Base-by-base conservation (phyloP, 2,797 vertebrate species). In the Schizopygopsis malacanthus region DNA sequence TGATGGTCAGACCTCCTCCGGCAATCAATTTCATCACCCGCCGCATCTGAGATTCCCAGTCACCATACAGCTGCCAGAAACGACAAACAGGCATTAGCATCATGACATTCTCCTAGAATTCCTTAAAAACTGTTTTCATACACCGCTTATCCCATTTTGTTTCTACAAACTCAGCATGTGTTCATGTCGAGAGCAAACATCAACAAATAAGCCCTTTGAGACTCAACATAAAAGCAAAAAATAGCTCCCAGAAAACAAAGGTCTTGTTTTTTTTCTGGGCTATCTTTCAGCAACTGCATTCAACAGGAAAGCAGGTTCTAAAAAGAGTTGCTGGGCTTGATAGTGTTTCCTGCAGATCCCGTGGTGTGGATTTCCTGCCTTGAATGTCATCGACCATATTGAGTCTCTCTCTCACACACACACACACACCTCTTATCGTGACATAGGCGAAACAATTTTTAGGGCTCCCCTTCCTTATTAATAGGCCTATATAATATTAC, bases 21-120 rank as follows among this genome's bases (percentile, higher is more conserved):
- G 96, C 96, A 39, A 97, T 92, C 92, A 97, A 84, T 83, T 97
- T 97, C 95, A 97, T 95, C 92, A 97, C 96, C 86, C 96, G 95
- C 81, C 96, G 90, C 88, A 96, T 90, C 45, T 97, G 96, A 13
- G 96, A 96, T 90, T 96, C 95, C 96, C 96, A 96, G 90, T 97
- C 95, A 81, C 96, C 96, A 89, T 97, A 95, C 72, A 97, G 94
- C 97, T 97, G 84, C 77, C 59, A 73, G 28, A 76, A 83, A 16
- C 73, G 11, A 43, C 52, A 65, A 20, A 22, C 69, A 37, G 7
- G 6, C 16, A 43, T 82, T 18, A 61, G 52, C 37, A 28, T 69
- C 22, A 25, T 39, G 71, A 45, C 37, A 25, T 45, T 82, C 18
- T 54, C 43, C 39, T 12, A 2, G 22, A 2, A 71, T 20, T 71